A percentile compares a stretch with the other conserved stretches of the same genome.
Conservation (phyloP, 2,113 vertebrate species). For the Semicossyphus pulcher region DNA sequence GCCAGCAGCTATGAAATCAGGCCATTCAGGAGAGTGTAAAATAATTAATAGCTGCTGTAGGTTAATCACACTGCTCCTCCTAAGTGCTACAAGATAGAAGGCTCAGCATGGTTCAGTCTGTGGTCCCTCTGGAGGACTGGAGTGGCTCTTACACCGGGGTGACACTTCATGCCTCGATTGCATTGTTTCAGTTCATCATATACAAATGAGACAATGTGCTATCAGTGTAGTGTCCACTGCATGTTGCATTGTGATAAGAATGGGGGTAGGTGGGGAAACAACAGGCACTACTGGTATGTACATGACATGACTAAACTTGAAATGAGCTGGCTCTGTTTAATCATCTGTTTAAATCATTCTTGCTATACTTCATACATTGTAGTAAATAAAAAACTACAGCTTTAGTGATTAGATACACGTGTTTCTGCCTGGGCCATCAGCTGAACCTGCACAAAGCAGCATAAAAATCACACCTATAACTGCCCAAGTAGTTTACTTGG, state of each 20-base stretch:
- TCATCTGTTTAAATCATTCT: not conserved
- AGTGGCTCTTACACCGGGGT: conserved; percentile 29
- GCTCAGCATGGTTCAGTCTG: not conserved
- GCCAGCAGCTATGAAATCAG: conserved; percentile 17
- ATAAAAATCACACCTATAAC: not conserved
- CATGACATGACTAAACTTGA: not conserved
- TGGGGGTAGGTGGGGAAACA: not conserved
- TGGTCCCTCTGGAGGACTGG: conserved; percentile 32
- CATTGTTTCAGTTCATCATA: conserved; percentile 53
- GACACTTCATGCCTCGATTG: conserved; percentile 47
- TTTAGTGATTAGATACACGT: too few relatives aligned
- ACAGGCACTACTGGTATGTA: not conserved
- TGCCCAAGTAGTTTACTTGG: not conserved
- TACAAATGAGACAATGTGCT: conserved; percentile 42
- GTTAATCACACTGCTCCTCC: conserved; percentile 26
- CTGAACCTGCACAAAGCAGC: not conserved
- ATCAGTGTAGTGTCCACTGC: conserved; percentile 7
- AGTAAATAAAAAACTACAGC: not conserved
- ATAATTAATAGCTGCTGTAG: conserved; percentile 41
- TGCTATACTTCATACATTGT: not conserved
- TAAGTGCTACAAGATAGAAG: conserved; percentile 14
- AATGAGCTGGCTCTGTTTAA: not conserved
- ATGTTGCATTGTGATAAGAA: not conserved
- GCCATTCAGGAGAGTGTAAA: not conserved
- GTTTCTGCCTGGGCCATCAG: not conserved